These are phyloP conservation scores for Dorcus hopei DNA, from an alignment of 2,888 invertebrate genomes.

Conservation along the genomic window DNA sequence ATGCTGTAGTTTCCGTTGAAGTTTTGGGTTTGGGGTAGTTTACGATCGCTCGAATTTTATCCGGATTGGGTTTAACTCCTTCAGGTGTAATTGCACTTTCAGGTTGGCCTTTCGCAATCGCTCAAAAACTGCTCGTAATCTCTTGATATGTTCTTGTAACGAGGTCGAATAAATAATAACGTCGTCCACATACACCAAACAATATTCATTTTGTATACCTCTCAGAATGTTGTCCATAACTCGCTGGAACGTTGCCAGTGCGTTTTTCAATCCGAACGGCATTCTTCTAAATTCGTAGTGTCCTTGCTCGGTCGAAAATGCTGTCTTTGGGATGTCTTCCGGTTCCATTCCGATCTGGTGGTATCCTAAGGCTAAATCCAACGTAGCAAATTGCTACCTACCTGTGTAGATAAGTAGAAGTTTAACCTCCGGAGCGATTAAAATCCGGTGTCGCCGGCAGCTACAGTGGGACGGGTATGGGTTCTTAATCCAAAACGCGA, in stretches of 20 bases:
- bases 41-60: not conserved
- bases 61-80: not conserved
- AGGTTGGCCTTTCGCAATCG: slow-evolving; percentile 11
- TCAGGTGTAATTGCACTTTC: not conserved
- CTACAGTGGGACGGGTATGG: too few species aligned
- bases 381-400: too few species aligned
- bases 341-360: slow-evolving; percentile 24
- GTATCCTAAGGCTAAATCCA: slow-evolving; percentile 23
- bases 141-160: slow-evolving; percentile 29
- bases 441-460: too few species aligned
- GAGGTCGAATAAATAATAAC: slow-evolving; percentile 32
- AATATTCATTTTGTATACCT: not conserved
- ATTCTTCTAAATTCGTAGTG: slow-evolving; percentile 33
- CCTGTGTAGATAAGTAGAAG: too few species aligned
- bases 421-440: too few species aligned
- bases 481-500: too few species aligned
- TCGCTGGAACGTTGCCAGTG: slow-evolving; percentile 37
- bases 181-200: slow-evolving; percentile 26
- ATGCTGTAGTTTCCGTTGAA: slow-evolving; percentile 2
- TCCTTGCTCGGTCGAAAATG: slow-evolving; percentile 27
- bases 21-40: not conserved
- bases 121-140: slow-evolving; percentile 27
- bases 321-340: slow-evolving; percentile 27
- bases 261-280: slow-evolving; percentile 36
- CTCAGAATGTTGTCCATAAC: slow-evolving; percentile 9